These are phyloP conservation scores for Cyphomyrus discorhynchus DNA, from an alignment of 2,113 vertebrate genomes.

Conservation along the genomic window DNA sequence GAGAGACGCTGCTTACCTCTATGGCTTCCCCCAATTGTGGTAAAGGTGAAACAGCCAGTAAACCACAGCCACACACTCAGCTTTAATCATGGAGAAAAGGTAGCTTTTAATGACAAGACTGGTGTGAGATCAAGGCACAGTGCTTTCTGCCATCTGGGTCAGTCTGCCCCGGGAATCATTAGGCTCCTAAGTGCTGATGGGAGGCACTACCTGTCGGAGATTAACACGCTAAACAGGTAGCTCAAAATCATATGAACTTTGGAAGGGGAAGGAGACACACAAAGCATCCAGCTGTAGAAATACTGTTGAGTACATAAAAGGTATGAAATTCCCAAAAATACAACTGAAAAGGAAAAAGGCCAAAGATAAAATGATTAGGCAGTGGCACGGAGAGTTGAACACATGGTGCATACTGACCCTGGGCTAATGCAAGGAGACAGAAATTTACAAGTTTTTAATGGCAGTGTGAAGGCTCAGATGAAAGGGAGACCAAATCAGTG, in stretches of 20 bases:
- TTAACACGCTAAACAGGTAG: background rate
- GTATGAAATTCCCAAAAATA: background rate
- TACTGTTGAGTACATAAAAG: background rate
- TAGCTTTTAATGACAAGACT: conserved; percentile 36
- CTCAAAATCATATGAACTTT: background rate
- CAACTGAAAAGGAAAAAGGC: background rate
- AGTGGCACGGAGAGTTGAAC: background rate
- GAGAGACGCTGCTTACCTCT: background rate
- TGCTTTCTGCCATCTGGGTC: background rate
- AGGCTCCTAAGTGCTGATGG: background rate
- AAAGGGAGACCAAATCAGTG: conserved; percentile 33
- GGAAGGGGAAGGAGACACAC: background rate
- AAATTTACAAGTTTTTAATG: conserved; percentile 53
- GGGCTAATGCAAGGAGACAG: conserved; percentile 58
- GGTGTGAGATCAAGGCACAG: background rate
- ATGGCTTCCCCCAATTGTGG: background rate
- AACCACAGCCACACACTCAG: conserved; percentile 20
- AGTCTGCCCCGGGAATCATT: background rate
- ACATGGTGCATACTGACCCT: conserved; percentile 9
- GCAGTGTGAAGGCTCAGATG: conserved; percentile 54
- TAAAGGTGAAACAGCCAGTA: background rate
- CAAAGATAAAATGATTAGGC: background rate
- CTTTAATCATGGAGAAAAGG: conserved; percentile 43
- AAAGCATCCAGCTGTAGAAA: background rate
- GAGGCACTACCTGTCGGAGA: background rate